Conservation (phyloP, 2,888 invertebrate genomes). For the Nysson spinosus region DNA sequence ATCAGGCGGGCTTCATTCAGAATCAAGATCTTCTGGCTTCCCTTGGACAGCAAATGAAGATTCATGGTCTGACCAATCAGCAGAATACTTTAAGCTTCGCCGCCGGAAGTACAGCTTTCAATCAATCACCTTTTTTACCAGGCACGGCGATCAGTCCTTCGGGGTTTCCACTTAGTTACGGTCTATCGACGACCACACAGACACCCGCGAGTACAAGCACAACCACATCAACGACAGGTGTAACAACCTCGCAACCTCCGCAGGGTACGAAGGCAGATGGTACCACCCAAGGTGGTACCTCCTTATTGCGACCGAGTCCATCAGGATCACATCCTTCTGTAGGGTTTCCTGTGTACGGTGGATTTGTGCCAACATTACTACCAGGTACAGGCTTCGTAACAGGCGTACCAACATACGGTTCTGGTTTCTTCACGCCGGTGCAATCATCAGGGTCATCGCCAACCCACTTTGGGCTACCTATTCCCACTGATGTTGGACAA, state of each 20-base stretch:
- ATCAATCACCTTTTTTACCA: constrained; percentile 56
- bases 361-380: constrained; percentile 66
- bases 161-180: constrained; percentile 57
- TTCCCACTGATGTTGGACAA: constrained; percentile 57
- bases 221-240: constrained; percentile 34
- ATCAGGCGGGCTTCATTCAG: constrained; percentile 57
- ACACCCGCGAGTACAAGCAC: constrained; percentile 45
- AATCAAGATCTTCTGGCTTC: constrained; percentile 54
- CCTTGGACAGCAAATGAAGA: constrained; percentile 50
- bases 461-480: constrained; percentile 70
- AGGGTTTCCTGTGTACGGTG: constrained; percentile 63
- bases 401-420: constrained; percentile 56
- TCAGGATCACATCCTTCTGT: constrained; percentile 18
- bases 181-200: constrained; percentile 47
- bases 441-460: constrained; percentile 60
- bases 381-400: constrained; percentile 55
- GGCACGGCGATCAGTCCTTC: constrained; percentile 52
- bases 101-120: constrained; percentile 45
- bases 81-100: constrained; percentile 31
- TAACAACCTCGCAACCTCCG: constrained; percentile 34
- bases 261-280: constrained; percentile 46
- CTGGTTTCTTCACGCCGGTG: constrained; percentile 42
- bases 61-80: constrained; percentile 32
- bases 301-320: constrained; percentile 38
- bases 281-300: constrained; percentile 46